Evolutionary conservation across 2,888 invertebrate species (phyloP), one percentile per base, ranked within the genome.

Genomic region (Drosophila nr. medialis): DNA sequence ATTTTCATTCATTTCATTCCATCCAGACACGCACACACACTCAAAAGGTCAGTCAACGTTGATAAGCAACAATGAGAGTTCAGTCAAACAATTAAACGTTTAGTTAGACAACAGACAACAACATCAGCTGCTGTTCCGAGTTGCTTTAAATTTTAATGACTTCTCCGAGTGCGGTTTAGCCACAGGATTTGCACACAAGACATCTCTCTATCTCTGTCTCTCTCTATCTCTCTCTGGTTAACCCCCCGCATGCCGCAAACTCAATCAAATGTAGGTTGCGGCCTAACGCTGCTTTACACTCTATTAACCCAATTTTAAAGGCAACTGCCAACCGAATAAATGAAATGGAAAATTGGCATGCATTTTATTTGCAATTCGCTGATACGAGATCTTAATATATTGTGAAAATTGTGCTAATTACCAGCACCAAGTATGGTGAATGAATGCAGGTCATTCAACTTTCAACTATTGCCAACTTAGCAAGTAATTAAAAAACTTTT

Each of bases 251-350:
- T 36, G 2, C 58, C 21, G 11, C 53, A 32, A 49, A 38, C 36
- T 49, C 42, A 72, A 70, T 59, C 63, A 56, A 84, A 87, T 85
- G 86, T 85, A 80, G 90, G 90, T 89, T 89, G 75, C 77, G 84
- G 71, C 75, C 81, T 67, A 65, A 67, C 56, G 68, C 69, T 66
- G 68, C 80, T 84, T 91, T 84, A 89, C 83, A 90, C 88, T 86
- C 89, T 90, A 92, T 92, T 91, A 92, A 91, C 91, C 91, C 80
- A 91, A 91, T 90, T 92, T 83, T 84, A 78, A 15, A 66, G 83
- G 77, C 80, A 79, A 79, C 64, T 84, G 80, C 78, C 83, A 81
- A 78, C 80, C 75, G 64, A 83, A 79, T 81, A 84, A 92, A 90
- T 90, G 89, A 88, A 88, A 91, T 90, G 89, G 84, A 91, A 90